Percentiles rank a stretch among this genome's conserved stretches.
Evolutionary conservation across 2,888 invertebrate genomes (phyloP).

Genomic region (Yponomeuta malinellus): DNA sequence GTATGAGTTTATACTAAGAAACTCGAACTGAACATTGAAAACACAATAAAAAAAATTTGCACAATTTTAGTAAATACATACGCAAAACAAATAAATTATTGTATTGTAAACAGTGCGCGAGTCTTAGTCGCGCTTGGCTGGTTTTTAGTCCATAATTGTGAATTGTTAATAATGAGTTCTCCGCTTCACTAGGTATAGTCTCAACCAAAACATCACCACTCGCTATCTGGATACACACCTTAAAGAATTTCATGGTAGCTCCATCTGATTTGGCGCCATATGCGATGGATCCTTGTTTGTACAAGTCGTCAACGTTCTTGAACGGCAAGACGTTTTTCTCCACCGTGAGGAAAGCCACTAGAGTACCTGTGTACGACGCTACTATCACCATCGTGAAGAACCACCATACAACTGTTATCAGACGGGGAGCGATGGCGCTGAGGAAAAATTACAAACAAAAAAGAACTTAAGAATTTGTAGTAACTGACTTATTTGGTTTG

Average conservation of each 20-base stretch:
- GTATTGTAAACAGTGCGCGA: too few species aligned
- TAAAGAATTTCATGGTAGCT: conserved; percentile 90
- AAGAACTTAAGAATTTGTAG: too few species aligned
- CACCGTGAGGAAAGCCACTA: conserved; percentile 92
- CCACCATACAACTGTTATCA: conserved; percentile 92
- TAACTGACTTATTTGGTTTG: too few species aligned
- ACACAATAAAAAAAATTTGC: too few species aligned
- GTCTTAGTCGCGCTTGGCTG: too few species aligned
- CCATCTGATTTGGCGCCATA: conserved; percentile 90
- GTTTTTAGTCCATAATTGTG: too few species aligned
- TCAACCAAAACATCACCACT: too few species aligned
- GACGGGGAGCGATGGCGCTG: conserved; percentile 90
- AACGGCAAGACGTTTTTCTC: conserved; percentile 83
- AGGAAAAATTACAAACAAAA: conserved; percentile 24
- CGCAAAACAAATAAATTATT: too few species aligned
- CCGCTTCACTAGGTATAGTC: too few species aligned
- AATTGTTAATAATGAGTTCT: too few species aligned
- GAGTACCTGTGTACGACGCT: conserved; percentile 91
- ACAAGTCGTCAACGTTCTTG: conserved; percentile 87
- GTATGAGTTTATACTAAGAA: not conserved
- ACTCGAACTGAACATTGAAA: too few species aligned
- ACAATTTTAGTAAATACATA: too few species aligned
- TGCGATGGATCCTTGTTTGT: conserved; percentile 84
- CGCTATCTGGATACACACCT: conserved; percentile 66
- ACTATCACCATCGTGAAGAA: conserved; percentile 92